Evolutionary conservation across 2,888 invertebrate species (phyloP), one percentile per base, ranked within the genome.

Genomic region (Meta bourneti): DNA sequence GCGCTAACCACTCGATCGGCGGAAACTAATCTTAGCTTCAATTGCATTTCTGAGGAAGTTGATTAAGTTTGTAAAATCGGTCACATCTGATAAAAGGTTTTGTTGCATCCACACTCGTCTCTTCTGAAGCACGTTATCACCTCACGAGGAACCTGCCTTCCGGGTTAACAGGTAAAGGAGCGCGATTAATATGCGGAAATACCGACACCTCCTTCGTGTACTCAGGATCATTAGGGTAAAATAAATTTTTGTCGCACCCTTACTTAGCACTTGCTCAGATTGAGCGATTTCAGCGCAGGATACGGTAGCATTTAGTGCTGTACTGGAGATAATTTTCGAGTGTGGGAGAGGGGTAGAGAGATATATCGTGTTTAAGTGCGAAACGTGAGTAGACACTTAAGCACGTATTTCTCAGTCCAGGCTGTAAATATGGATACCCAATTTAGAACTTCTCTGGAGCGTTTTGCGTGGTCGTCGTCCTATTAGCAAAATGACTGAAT

Each of bases 291-390:
- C 13, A 51, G 34, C 79, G n/a, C 51, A 61, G 70, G 83, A 74
- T 74, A 74, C 49, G n/a, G 49, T 70, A 19, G 48, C 75, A 61
- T 34, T 84, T 52, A 61, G 61, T 61, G 34, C 48, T 74, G 72
- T 51, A 52, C n/a, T n/a, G n/a, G 52, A 79, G 71, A 75, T 77
- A 74, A 78, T 86, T 86, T 81, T 88, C 13, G 78, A 87, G 87
- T 54, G 70, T 78, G 85, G 34, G 48, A 72, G n/a, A 20, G 1
- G 19, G 19, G 71, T 61, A 75, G 34, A 34, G 34, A 34, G 54
- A 49, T 78, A 75, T 81, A 79, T 61, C 90, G 84, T 84, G 90
- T 90, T 90, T 90, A 90, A 90, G 90, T 79, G 79, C 78, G n/a
- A 79, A 79, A 90, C 74, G 69, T 84, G 90, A 90, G 90, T 11